phyloP scores from a whole-genome alignment of 2,797 vertebrate genomes.

The Martes flavigula region DNA sequence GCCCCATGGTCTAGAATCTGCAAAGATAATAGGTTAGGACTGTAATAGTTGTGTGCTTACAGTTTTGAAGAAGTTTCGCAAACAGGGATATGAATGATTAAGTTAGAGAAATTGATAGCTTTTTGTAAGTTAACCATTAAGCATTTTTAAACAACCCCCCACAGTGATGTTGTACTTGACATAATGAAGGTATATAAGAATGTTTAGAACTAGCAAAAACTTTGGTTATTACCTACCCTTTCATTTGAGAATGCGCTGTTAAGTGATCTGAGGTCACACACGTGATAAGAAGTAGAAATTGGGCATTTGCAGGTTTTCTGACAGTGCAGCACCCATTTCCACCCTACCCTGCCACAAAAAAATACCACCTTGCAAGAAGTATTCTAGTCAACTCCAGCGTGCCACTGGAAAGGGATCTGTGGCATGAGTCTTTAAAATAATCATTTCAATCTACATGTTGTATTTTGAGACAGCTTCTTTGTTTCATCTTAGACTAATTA shows the following conservation, averaged over 20 bases:
- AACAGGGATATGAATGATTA: not conserved
- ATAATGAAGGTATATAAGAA: not conserved
- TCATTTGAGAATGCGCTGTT: not conserved
- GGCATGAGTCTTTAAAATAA: not conserved
- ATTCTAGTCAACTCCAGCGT: not conserved
- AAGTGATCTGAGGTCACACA: not conserved
- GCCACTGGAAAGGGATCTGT: not conserved
- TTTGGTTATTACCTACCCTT: not conserved
- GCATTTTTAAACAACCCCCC: not conserved
- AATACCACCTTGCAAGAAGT: not conserved
- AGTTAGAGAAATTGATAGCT: not conserved
- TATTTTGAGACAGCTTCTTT: not conserved
- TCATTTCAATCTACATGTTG: not conserved
- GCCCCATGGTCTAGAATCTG: not conserved
- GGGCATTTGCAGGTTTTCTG: not conserved
- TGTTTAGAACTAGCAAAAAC: not conserved
- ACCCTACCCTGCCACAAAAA: not conserved
- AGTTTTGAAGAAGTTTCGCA: conserved; percentile 1
- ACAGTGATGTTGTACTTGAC: not conserved
- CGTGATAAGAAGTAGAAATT: not conserved
- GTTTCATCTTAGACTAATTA: conserved; percentile 1
- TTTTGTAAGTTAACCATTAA: not conserved
- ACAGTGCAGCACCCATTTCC: not conserved
- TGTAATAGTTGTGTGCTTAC: not conserved
- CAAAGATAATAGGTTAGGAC: not conserved